A percentile compares a stretch with the other conserved stretches of the same genome.
These are phyloP conservation scores for Leuciscus waleckii DNA, from an alignment of 2,797 vertebrate species.

Conservation along the genomic window DNA sequence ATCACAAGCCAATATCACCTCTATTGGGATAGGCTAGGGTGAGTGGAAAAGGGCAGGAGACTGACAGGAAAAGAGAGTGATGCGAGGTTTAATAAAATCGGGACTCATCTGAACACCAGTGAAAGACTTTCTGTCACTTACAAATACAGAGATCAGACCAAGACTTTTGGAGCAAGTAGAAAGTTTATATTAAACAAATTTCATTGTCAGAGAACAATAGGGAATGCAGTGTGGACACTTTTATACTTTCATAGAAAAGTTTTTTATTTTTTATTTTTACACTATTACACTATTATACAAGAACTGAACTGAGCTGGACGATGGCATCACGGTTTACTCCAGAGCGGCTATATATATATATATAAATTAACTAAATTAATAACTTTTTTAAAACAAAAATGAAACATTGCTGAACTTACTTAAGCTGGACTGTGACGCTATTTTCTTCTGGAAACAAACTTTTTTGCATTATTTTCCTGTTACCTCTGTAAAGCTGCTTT, in stretches of 20 bases:
- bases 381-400: no score
- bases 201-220: slow-evolving; percentile 5
- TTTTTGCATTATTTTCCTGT: no score
- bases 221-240: neutral
- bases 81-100: slow-evolving; percentile 36
- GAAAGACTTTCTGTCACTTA: slow-evolving; percentile 6
- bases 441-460: no score
- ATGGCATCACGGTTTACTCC: no score
- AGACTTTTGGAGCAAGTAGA: neutral
- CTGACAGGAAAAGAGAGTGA: slow-evolving; percentile 3
- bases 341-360: no score
- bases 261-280: no score
- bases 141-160: neutral
- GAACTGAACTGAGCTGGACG: no score
- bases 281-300: no score
- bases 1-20: slow-evolving; percentile 23
- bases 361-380: no score
- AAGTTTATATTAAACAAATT: slow-evolving; percentile 5
- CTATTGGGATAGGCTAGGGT: slow-evolving; percentile 24
- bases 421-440: no score
- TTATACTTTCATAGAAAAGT: neutral
- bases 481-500: no score
- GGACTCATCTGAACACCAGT: slow-evolving; percentile 13
- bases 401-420: no score
- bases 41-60: slow-evolving; percentile 30